Conservation (phyloP, 2,797 vertebrate genomes). For the Toxotes lorentzi region DNA sequence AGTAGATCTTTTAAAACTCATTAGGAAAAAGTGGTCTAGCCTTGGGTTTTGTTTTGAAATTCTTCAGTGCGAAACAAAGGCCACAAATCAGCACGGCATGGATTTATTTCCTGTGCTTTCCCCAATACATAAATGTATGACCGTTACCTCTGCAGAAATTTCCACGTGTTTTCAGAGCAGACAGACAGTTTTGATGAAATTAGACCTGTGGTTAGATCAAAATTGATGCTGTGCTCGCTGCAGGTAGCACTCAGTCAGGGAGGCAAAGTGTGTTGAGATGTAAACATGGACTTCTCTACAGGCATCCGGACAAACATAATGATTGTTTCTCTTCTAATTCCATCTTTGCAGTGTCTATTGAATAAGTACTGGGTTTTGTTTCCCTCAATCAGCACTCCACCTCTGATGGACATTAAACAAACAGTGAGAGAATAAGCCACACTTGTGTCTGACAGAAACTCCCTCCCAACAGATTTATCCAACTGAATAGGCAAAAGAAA, state of each 20-base stretch:
- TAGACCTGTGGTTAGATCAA: conserved; percentile 59
- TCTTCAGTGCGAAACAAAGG: conserved; percentile 30
- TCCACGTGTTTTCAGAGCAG: conserved; percentile 39
- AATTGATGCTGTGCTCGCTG: conserved; percentile 46
- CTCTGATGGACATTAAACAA: conserved; percentile 40
- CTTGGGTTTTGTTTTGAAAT: conserved; percentile 29
- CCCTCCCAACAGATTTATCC: conserved; percentile 43
- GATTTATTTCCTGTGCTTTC: conserved; percentile 44
- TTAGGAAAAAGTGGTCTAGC: background rate
- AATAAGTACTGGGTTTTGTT: conserved; percentile 29
- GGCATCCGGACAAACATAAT: conserved; percentile 40
- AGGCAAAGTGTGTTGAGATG: conserved; percentile 49
- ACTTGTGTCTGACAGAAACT: conserved; percentile 44
- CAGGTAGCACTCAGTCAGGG: conserved; percentile 56
- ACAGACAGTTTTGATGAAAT: conserved; percentile 62
- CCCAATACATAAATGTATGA: conserved; percentile 56
- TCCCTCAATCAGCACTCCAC: conserved; percentile 33
- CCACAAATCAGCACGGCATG: conserved; percentile 33
- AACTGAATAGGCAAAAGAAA: conserved; percentile 48
- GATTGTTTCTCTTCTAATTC: conserved; percentile 60
- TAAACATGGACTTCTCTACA: conserved; percentile 66
- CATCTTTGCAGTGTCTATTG: conserved; percentile 45
- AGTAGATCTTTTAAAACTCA: background rate
- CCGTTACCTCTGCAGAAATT: background rate
- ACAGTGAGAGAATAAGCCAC: conserved; percentile 28